These are phyloP conservation scores for Scytalopus superciliaris DNA, from an alignment of 2,113 vertebrate genomes.

Conservation along the genomic window DNA sequence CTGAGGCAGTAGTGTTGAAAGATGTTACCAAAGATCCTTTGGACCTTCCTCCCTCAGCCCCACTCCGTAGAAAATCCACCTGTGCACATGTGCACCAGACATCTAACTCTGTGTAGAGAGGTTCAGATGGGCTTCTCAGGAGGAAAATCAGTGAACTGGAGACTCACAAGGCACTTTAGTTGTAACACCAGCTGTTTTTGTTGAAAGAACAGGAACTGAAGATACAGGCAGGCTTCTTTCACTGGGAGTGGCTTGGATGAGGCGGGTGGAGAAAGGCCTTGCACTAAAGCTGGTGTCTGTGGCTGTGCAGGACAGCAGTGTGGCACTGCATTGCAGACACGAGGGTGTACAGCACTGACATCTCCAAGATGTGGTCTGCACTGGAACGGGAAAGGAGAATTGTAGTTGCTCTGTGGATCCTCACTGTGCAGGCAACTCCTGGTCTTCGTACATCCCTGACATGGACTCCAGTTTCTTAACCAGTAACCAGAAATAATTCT, in stretches of 20 bases:
- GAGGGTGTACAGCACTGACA: rapidly evolving
- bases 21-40: background rate
- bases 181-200: background rate
- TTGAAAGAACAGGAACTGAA: background rate
- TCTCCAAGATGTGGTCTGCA: background rate
- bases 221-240: background rate
- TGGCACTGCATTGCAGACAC: background rate
- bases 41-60: background rate
- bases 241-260: background rate
- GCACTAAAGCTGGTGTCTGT: background rate
- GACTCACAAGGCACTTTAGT: background rate
- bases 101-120: background rate
- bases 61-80: background rate
- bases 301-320: background rate
- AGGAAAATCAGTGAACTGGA: background rate
- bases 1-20: background rate
- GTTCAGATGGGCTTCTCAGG: background rate
- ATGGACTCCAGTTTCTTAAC: background rate
- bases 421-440: background rate
- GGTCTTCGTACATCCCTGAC: background rate
- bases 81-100: background rate
- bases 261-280: background rate
- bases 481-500: background rate
- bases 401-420: background rate
- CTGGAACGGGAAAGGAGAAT: background rate